A percentile compares a stretch with the other conserved stretches of the same genome.
Evolutionary conservation across 2,888 invertebrate genomes (phyloP).

Genomic region (Polydrusus pterygomalis): DNA sequence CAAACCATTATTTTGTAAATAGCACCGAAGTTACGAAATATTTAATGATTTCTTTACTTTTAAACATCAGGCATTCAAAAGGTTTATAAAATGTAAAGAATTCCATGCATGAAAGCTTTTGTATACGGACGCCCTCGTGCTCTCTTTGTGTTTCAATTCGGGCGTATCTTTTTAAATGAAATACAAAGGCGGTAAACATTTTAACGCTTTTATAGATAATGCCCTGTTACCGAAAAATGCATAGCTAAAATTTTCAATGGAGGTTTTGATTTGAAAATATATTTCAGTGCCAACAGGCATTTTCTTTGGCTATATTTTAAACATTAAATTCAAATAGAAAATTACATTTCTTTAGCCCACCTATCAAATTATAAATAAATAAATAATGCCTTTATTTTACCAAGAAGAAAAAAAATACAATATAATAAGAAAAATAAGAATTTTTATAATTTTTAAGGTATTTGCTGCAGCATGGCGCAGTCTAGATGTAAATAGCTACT

Average conservation of each 20-base stretch:
- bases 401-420: too few relatives aligned
- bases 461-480: too few relatives aligned
- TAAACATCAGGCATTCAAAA: constrained; percentile 2
- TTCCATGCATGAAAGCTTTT: constrained; percentile 4
- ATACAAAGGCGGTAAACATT: constrained; percentile 3
- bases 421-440: too few relatives aligned
- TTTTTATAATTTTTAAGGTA: too few relatives aligned
- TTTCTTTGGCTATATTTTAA: too few relatives aligned
- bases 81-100: constrained; percentile 17
- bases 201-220: not conserved
- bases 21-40: not conserved
- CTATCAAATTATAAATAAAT: too few relatives aligned
- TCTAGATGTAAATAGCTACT: too few relatives aligned
- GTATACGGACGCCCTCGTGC: not conserved
- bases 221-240: not conserved
- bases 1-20: not conserved
- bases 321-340: too few relatives aligned
- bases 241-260: not conserved
- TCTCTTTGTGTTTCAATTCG: constrained; percentile 9
- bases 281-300: not conserved
- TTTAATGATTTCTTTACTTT: constrained; percentile 3
- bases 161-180: constrained; percentile 11
- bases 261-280: not conserved
- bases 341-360: too few relatives aligned
- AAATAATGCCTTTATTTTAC: too few relatives aligned